phyloP scores from a whole-genome alignment of 2,888 invertebrate species.

The Danaus chrysippus region DNA sequence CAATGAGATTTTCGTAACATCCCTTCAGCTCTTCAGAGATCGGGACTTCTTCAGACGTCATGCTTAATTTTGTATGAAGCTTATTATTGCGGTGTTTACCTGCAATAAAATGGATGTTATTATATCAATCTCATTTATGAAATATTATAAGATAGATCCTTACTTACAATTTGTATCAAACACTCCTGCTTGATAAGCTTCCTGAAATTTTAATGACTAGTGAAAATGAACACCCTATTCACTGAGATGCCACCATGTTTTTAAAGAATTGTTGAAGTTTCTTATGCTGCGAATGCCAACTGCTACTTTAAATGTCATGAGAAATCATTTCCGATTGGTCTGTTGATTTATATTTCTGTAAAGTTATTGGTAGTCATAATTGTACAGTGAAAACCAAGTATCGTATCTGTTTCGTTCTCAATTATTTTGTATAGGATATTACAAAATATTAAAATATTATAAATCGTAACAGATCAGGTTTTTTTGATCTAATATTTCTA shows the following conservation, averaged over 20 bases:
- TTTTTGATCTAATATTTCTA: too few relatives aligned
- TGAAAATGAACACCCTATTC: conserved; percentile 62
- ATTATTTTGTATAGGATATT: not conserved
- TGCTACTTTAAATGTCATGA: conserved; percentile 10
- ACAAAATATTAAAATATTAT: not conserved
- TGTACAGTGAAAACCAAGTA: not conserved
- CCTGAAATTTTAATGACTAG: conserved; percentile 63
- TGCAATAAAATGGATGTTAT: conserved; percentile 37
- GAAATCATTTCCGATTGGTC: not conserved
- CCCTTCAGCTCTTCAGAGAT: conserved; percentile 82
- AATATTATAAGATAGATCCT: conserved; percentile 12
- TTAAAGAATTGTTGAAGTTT: conserved; percentile 39
- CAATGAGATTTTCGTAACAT: conserved; percentile 94
- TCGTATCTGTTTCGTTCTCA: not conserved
- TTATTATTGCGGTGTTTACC: conserved; percentile 75
- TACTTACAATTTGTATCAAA: conserved; percentile 76
- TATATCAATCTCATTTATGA: not conserved
- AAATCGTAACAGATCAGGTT: too few relatives aligned
- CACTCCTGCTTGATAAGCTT: conserved; percentile 76
- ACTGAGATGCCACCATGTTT: conserved; percentile 77
- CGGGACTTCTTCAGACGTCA: conserved; percentile 76
- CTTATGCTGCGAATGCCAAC: conserved; percentile 16
- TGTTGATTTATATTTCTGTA: not conserved
- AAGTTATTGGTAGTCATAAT: not conserved
- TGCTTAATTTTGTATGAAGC: conserved; percentile 69